Base-by-base conservation (phyloP, 2,888 invertebrate genomes). In the Chromoteleia sp. region DNA sequence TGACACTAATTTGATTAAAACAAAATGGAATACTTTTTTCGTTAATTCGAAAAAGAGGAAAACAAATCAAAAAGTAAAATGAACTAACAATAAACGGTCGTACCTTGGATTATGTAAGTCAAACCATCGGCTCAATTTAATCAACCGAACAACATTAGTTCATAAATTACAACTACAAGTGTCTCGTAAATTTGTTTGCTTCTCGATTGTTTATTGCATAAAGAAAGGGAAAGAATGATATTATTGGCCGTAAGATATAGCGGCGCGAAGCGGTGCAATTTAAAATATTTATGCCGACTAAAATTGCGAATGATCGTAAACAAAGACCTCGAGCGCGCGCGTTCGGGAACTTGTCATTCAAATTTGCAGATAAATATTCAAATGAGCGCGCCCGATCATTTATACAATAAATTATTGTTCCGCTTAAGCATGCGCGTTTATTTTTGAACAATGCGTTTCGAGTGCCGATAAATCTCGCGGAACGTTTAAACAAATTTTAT, bases 161-260 rank as follows among this genome's bases (percentile, higher is more conserved):
- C 21, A 1, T 65, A 52, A 65, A 65, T 50, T 50, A 50, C 25
- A 19, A 25, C 30, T 25, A 48, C 7, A 48, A 65, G 50, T 52
- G 65, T 50, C 65, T 65, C 65, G 33, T 50, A 65, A 63, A 63
- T 63, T 63, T 48, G 29, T 63, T 63, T 48, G 63, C 41, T 30
- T 19, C 14, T 48, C 33, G 30, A 33, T 48, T 21, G 45, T 50
- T 48, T 21, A 36, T 36, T 50, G 33, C 17, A 36, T 21, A 50
- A 6, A 6, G 25, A 6, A 6, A 6, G 25, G 25, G 29, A 50
- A 50, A 50, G 48, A 21, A 19, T 33, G 17, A 63, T 19, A 36
- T 48, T 33, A 45, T 61, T 61, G 61, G 45, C 19, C 45, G 45
- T 30, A 30, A 45, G 59, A 59, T 14, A 59, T 43, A 43, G 41